phyloP scores from a whole-genome alignment of 35 echinoderm and acorn worm genomes.

The Chiridota heheva region DNA sequence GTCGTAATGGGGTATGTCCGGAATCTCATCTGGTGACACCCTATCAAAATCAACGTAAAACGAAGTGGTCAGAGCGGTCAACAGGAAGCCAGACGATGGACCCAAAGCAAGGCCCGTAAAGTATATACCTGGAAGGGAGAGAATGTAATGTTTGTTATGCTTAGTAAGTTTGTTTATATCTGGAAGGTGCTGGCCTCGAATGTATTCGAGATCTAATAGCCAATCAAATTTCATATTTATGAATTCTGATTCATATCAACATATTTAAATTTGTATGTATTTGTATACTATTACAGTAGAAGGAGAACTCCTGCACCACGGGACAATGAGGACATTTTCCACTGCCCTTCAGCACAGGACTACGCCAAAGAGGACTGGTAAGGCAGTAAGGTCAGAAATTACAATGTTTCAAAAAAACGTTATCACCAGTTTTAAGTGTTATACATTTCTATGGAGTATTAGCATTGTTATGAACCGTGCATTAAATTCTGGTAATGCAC shows the following conservation, averaged over 20 bases:
- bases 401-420: too few relatives aligned
- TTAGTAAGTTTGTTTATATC: too few relatives aligned
- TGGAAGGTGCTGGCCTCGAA: neutral
- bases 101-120: conserved; percentile 44
- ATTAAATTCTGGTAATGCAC: too few relatives aligned
- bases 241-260: neutral
- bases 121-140: conserved; percentile 34
- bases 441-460: too few relatives aligned
- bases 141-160: neutral
- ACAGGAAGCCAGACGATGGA: conserved; percentile 42
- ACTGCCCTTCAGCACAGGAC: too few relatives aligned
- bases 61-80: conserved; percentile 13
- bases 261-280: neutral
- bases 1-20: conserved; percentile 35
- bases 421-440: too few relatives aligned
- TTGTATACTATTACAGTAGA: neutral
- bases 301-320: too few relatives aligned
- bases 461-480: too few relatives aligned
- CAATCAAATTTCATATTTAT: neutral
- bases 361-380: too few relatives aligned
- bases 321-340: too few relatives aligned
- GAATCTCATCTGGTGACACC: conserved; percentile 38
- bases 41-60: conserved; percentile 65
- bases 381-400: too few relatives aligned
- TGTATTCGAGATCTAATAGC: neutral